phyloP scores from a whole-genome alignment of 2,797 vertebrate species.

The Semaprochilodus insignis region DNA sequence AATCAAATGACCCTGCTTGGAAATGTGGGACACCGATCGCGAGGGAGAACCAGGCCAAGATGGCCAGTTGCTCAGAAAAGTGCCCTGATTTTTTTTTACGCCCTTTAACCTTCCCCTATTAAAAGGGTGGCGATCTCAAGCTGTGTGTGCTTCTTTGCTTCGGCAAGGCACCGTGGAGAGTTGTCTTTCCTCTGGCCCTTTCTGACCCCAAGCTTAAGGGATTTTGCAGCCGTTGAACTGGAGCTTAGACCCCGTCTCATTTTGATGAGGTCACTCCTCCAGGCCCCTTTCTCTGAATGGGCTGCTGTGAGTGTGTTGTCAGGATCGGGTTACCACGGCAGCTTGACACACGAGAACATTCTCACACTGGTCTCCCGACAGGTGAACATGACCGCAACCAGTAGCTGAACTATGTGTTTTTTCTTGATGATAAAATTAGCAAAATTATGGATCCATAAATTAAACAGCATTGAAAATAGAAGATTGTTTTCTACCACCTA shows the following conservation, averaged over 20 bases:
- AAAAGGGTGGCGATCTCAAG: conserved; percentile 31
- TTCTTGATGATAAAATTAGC: background rate
- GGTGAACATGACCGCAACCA: background rate
- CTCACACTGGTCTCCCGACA: conserved; percentile 11
- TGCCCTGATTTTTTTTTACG: conserved; percentile 45
- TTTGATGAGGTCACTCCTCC: conserved; percentile 1
- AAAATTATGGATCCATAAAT: no score
- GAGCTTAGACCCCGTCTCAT: conserved; percentile 6
- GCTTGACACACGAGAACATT: conserved; percentile 24
- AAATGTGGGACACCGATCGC: conserved; percentile 41
- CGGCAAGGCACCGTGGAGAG: background rate
- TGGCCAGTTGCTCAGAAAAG: conserved; percentile 35
- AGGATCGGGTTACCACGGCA: conserved; percentile 20
- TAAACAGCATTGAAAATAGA: no score
- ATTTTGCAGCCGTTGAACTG: conserved; percentile 12
- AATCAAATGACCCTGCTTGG: conserved; percentile 48
- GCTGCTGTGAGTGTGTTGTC: conserved; percentile 6
- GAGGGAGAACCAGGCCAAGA: conserved; percentile 38
- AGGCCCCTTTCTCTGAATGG: background rate
- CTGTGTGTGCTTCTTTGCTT: conserved; percentile 9
- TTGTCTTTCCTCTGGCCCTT: conserved; percentile 11
- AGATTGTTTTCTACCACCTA: no score
- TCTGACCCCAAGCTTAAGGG: conserved; percentile 16
- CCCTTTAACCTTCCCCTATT: conserved; percentile 35
- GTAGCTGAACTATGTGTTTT: background rate